Evolutionary conservation across 2,113 vertebrate species (phyloP).

Genomic region (Ciconia maguari): DNA sequence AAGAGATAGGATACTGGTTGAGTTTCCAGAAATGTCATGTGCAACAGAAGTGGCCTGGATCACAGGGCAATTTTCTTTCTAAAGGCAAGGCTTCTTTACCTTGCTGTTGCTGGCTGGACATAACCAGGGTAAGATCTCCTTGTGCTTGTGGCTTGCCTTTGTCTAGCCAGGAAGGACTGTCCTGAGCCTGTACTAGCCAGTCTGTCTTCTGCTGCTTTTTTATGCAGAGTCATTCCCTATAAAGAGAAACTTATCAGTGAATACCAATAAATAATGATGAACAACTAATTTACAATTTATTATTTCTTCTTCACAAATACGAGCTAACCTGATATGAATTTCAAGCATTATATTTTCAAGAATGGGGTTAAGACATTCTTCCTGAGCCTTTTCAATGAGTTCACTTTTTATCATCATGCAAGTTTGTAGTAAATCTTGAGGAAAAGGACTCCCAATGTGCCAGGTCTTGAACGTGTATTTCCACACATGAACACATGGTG

Average conservation of each 20-base stretch:
- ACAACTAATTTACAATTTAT: neutral
- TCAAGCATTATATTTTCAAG: neutral
- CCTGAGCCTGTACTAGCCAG: slow-evolving; percentile 87
- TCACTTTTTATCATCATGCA: neutral
- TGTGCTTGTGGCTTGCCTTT: slow-evolving; percentile 88
- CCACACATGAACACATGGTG: neutral
- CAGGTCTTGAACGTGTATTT: neutral
- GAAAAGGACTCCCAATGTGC: neutral
- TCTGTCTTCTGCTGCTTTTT: slow-evolving; percentile 91
- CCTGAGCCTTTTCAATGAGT: neutral
- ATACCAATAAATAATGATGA: neutral
- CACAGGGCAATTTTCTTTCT: slow-evolving; percentile 13
- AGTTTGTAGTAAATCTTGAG: neutral
- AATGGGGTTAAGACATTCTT: neutral
- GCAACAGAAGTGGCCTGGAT: slow-evolving; percentile 59
- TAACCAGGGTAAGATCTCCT: slow-evolving; percentile 86
- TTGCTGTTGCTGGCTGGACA: slow-evolving; percentile 87
- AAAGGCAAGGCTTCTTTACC: slow-evolving; percentile 81
- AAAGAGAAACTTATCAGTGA: neutral
- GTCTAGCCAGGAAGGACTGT: slow-evolving; percentile 91
- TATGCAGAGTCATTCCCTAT: slow-evolving; percentile 90
- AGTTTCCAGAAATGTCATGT: slow-evolving; percentile 68
- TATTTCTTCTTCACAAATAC: neutral
- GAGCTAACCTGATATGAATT: neutral
- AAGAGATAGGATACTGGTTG: slow-evolving; percentile 57